Evolutionary conservation across 1,140 invertebrate genomes (phyloP), one percentile per base, ranked within the genome.

Genomic region (Drosophila ironensis): DNA sequence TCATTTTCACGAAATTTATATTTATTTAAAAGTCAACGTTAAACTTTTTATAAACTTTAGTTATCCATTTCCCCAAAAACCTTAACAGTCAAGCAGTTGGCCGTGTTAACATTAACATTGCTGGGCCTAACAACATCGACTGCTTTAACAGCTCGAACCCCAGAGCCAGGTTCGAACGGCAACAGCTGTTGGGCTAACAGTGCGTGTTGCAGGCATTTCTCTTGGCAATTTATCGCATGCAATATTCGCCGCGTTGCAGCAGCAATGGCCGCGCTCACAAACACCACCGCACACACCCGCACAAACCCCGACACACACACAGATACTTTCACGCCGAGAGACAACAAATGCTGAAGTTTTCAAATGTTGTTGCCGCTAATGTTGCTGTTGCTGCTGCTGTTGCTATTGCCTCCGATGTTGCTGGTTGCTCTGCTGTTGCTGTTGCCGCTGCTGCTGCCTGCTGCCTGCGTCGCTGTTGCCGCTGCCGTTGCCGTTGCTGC

Each of bases 171-270:
- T 73, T 77, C 66, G 73, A 57, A n/a, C 5, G 17, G 1, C 9
- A 37, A 40, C 22, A 50, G 46, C 50, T 52, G 69, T 48, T 46
- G 5, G n/a, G 7, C 6, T 40, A 42, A 53, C 66, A 76, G 17
- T 4, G 7, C 38, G 4, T 51, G 25, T 57, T 57, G 41, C 20
- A 33, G 9, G 2, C 17, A 17, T 38, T 12, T 25, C 25, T 64
- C 14, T 19, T 12, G 8, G 9, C 12, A 8, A 14, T 59, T n/a
- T 82, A 42, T 82, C 78, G 78, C 78, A 82, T 84, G 78, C 78
- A 51, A 82, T 33, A 77, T 46, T 72, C 20, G 27, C 22, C 7
- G n/a, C 41, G 47, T 1, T 63, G 59, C 54, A 27, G 27, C 44
- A 38, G 57, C 27, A 60, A 61, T 61, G 52, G 57, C 57, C 48